Evolutionary conservation across 92 coral and sea anemone species (phyloP).

Genomic region (Meandrina meandrites): DNA sequence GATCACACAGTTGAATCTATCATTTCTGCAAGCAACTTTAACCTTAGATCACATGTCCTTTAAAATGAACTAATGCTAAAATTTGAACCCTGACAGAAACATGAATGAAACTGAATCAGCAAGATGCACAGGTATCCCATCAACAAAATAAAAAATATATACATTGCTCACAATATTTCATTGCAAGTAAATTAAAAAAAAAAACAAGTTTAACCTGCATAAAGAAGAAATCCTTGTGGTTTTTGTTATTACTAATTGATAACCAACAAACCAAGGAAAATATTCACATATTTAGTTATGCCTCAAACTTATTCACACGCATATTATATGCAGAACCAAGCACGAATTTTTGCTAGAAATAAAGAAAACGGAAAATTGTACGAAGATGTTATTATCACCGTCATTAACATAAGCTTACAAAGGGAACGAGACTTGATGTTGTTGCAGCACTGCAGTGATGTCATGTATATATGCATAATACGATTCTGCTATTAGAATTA

Average conservation of each 20-base stretch:
- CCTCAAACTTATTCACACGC: background rate
- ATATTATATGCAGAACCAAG: background rate
- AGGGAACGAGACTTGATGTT: too few relatives aligned
- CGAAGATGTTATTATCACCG: too few relatives aligned
- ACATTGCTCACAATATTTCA: background rate
- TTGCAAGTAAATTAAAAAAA: background rate
- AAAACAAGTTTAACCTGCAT: constrained; percentile 2
- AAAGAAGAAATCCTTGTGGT: constrained; percentile 26
- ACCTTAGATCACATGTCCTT: too few relatives aligned
- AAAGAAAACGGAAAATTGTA: background rate
- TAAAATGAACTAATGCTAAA: too few relatives aligned
- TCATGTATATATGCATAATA: background rate
- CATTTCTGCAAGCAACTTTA: too few relatives aligned
- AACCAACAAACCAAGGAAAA: constrained; percentile 8
- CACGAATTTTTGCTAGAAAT: background rate
- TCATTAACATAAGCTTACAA: too few relatives aligned
- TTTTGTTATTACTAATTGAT: constrained; percentile 37
- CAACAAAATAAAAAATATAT: too few relatives aligned
- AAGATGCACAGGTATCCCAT: background rate
- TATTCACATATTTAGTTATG: background rate
- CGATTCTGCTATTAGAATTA: background rate
- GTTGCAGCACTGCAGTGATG: too few relatives aligned
- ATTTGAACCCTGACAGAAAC: too few relatives aligned
- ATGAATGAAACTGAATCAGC: background rate
- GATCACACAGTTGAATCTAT: too few relatives aligned